Evolutionary conservation across 1,140 invertebrate species (phyloP).

Genomic region (Hirudo medicinalis): DNA sequence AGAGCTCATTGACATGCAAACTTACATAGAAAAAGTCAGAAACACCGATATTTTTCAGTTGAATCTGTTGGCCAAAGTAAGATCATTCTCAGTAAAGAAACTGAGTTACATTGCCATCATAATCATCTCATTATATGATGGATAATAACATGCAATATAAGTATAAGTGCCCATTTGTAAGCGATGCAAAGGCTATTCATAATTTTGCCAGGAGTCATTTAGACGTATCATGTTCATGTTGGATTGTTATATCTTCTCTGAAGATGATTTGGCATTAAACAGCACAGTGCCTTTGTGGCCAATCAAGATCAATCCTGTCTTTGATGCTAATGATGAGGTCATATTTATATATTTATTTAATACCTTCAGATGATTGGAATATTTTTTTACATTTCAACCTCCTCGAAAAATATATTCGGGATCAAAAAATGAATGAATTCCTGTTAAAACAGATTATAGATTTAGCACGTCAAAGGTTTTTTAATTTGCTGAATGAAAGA

Average conservation of each 20-base stretch:
- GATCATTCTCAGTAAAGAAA: conserved; percentile 5
- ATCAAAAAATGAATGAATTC: background rate
- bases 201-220: conserved; percentile 26
- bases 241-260: conserved; percentile 37
- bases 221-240: conserved; percentile 37
- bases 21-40: conserved; percentile 36
- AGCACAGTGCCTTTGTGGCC: conserved; percentile 40
- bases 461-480: background rate
- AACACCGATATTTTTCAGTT: conserved; percentile 35
- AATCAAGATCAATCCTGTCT: conserved; percentile 36
- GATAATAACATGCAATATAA: no score
- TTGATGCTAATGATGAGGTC: conserved; percentile 41
- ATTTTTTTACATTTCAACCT: background rate
- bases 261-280: conserved; percentile 39
- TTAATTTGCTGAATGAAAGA: conserved; percentile 46
- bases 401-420: background rate
- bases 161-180: background rate
- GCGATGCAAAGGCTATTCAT: background rate
- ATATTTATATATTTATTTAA: conserved; percentile 16
- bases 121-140: no score
- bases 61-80: conserved; percentile 32
- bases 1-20: conserved; percentile 37
- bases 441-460: conserved; percentile 2
- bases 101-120: background rate
- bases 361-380: no score